Base-by-base conservation (phyloP, 92 coral and sea anemone genomes). In the Pocillopora grandis region DNA sequence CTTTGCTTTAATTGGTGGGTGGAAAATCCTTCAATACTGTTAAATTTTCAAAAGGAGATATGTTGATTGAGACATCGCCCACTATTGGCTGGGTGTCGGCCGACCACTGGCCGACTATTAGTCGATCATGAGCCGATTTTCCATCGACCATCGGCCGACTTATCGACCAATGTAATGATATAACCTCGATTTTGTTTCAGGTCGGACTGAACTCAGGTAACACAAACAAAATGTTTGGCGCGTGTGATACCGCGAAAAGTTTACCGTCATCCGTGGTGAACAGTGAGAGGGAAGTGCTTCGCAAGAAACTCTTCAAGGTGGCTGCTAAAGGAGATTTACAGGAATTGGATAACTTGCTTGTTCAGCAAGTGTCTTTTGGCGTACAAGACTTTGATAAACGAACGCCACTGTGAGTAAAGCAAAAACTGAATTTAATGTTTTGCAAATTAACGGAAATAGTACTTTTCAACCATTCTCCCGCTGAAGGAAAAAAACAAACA, bases 381-480 rank as follows among this genome's bases (percentile, higher is more conserved):
- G 65, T 88, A 76, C 92, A 96, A 84, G 94, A 92, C 77, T 94
- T 87, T 66, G 90, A 94, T 89, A 80, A 92, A 77, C 90, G 90
- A 72, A 96, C 99, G 19, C 90, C 95, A 12, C 95, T 96, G 99
- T 96, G 79, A 89, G 99, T 89, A 10, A 23, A 5, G n/a, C 66
- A 33, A 17, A 71, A 36, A 68, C 35, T 56, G 18, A 31, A 17
- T 17, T 74, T 65, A 9, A 37, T 78, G 84, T 56, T 48, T 87
- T 19, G 68, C 35, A 11, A 33, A 52, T 42, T 9, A 23, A 10
- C 4, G 70, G 23, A 31, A 13, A 17, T 2, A 10, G 35, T 52
- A 9, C 12, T 52, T 20, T 10, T 52, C 12, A 23, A 21, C 15
- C 5, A 23, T 20, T 7, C 52, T 7, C 52, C 5, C 1, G 8